Evolutionary conservation across 2,113 vertebrate species (phyloP), one percentile per base, ranked within the genome.

Genomic region (Excalfactoria chinensis): DNA sequence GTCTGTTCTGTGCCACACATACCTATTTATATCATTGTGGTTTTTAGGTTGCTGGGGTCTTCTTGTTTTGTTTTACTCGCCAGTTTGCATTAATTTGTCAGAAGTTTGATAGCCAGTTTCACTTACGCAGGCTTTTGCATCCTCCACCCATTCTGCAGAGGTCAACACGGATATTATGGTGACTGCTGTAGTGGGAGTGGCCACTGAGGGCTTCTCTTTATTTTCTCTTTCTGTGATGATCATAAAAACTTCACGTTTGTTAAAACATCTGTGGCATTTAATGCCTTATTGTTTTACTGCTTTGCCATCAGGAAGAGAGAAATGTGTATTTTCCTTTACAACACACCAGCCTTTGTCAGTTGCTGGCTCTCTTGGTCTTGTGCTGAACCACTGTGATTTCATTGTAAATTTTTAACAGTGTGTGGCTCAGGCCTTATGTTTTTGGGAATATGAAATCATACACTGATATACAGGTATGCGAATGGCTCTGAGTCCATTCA

Each of bases 401-500:
- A 30, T 15, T 86, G 87, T 75, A 85, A 76, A 28, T 44, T 20
- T 63, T 41, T 88, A 69, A 66, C 76, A 92, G 53, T 43, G 32
- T 22, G 5, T 63, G 62, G 35, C 63, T 96, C 79, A 48, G 87
- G 69, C 46, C 23, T 72, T 22, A 6, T 73, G 73, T 25, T 92
- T 94, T 93, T 87, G 79, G 67, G 63, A 35, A 95, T 91, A 69
- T 66, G 84, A 86, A 93, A 89, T 90, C 81, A 43, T 62, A 40
- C 8, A 43, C 81, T 96, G 93, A 93, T 93, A 34, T 18, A 90
- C 89, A 96, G 94, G 94, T 96, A 93, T 93, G 93, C 79, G 73
- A 88, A 70, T 13, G 46, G 43, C 60, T 86, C 58, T 91, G 63
- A 68, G 37, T 90, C 74, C 66, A 44, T 89, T 95, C 91, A 91